These are phyloP conservation scores for Samia ricini DNA, from an alignment of 1,140 invertebrate species.

Conservation along the genomic window DNA sequence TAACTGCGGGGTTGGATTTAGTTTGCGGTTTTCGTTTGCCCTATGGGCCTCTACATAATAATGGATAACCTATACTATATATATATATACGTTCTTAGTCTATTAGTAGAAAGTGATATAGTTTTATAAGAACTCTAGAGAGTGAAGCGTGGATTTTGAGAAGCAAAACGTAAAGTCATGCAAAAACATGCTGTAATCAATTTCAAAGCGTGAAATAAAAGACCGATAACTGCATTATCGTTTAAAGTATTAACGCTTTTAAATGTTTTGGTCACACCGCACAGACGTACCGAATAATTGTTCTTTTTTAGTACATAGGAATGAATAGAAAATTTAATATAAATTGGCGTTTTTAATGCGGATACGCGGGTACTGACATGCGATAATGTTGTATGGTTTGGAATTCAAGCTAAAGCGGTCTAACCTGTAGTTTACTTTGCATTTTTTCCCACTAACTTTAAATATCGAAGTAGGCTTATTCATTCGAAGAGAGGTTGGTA, in stretches of 20 bases:
- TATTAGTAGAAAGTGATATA: neutral
- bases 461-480: too few species aligned
- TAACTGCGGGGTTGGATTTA: neutral
- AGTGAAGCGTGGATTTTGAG: neutral
- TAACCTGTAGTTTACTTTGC: too few species aligned
- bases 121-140: neutral
- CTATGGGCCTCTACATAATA: neutral
- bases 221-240: neutral
- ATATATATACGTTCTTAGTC: neutral
- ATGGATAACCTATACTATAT: neutral
- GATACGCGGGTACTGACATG: neutral
- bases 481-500: too few species aligned
- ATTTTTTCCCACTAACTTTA: too few species aligned
- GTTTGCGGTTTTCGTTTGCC: neutral
- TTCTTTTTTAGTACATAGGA: neutral
- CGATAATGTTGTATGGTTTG: neutral
- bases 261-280: conserved; percentile 5
- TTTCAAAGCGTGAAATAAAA: conserved; percentile 7
- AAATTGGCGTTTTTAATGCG: too few species aligned
- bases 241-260: conserved; percentile 1
- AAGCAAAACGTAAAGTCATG: conserved; percentile 1
- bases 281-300: conserved; percentile 8
- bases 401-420: neutral
- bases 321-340: too few species aligned
- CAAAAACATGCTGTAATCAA: conserved; percentile 10